A percentile compares a stretch with the other conserved stretches of the same genome.
These are phyloP conservation scores for Romanomermis culicivorax DNA, from an alignment of 2,888 invertebrate genomes.

Conservation along the genomic window DNA sequence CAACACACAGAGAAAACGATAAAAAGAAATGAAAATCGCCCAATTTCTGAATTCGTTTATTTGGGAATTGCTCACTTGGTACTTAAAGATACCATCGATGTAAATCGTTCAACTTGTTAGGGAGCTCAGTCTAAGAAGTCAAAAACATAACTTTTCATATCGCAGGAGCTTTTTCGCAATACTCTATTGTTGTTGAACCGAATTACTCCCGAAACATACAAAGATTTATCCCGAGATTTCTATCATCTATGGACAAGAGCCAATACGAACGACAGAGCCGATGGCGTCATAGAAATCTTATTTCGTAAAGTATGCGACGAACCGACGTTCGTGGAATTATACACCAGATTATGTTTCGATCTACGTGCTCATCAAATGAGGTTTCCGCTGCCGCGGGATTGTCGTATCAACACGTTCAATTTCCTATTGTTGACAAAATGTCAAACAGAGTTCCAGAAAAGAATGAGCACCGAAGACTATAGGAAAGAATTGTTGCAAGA, in stretches of 20 bases:
- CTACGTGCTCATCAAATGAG: conserved; percentile 15
- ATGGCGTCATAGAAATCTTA: conserved; percentile 63
- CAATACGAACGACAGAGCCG: conserved; percentile 52
- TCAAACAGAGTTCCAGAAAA: conserved; percentile 67
- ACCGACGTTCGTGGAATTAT: conserved; percentile 72
- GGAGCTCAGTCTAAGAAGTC: too few species aligned
- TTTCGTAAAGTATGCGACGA: conserved; percentile 70
- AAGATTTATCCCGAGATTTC: too few species aligned
- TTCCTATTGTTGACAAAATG: conserved; percentile 59
- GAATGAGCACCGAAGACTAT: conserved; percentile 46
- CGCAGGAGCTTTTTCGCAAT: too few species aligned
- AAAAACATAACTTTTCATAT: too few species aligned
- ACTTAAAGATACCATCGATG: too few species aligned
- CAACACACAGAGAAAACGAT: too few species aligned
- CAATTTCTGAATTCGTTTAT: too few species aligned
- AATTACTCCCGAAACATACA: too few species aligned
- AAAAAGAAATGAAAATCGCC: too few species aligned
- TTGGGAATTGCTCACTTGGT: too few species aligned
- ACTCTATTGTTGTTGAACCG: too few species aligned
- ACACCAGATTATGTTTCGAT: conserved; percentile 49
- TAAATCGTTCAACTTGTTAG: too few species aligned
- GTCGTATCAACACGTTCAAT: conserved; percentile 40
- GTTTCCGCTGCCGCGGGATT: not conserved
- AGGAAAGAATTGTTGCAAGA: conserved; percentile 20
- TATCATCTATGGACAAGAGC: conserved; percentile 34